Conservation (phyloP, 2,888 invertebrate genomes). For the Micoletzkya japonica region DNA sequence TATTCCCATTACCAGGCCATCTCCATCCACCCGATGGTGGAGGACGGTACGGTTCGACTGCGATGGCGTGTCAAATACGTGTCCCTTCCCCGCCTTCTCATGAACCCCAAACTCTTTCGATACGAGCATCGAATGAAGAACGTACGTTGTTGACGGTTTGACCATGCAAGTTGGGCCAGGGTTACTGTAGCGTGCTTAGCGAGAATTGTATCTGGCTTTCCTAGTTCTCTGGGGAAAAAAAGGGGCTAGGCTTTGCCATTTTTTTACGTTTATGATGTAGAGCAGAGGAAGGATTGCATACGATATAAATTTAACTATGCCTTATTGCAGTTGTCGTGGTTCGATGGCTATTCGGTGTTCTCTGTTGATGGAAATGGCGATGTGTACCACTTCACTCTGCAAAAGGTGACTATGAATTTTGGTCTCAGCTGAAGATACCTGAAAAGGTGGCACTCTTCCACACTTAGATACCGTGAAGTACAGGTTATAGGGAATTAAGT, state of each 20-base stretch:
- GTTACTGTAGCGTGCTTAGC: too few species aligned
- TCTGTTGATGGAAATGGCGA: slow-evolving; percentile 59
- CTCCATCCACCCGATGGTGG: slow-evolving; percentile 48
- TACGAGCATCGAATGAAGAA: slow-evolving; percentile 42
- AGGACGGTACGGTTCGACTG: slow-evolving; percentile 60
- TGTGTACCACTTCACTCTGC: slow-evolving; percentile 53
- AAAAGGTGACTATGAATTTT: too few species aligned
- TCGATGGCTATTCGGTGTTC: slow-evolving; percentile 59
- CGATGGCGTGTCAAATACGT: slow-evolving; percentile 60
- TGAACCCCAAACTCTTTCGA: slow-evolving; percentile 42
- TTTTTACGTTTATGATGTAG: background rate
- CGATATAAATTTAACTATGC: background rate
- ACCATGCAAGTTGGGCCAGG: background rate
- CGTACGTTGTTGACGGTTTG: slow-evolving; percentile 22
- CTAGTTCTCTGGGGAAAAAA: too few species aligned
- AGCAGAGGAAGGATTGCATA: background rate
- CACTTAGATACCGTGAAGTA: too few species aligned
- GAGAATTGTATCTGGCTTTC: too few species aligned
- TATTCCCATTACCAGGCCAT: slow-evolving; percentile 28
- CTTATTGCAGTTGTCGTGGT: slow-evolving; percentile 51
- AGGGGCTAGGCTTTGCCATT: too few species aligned
- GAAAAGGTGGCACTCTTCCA: background rate
- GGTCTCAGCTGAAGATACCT: too few species aligned
- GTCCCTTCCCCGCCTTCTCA: slow-evolving; percentile 38
- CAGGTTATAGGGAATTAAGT: too few species aligned